These are phyloP conservation scores for Achroia grisella DNA, from an alignment of 1,140 invertebrate genomes.

Conservation along the genomic window DNA sequence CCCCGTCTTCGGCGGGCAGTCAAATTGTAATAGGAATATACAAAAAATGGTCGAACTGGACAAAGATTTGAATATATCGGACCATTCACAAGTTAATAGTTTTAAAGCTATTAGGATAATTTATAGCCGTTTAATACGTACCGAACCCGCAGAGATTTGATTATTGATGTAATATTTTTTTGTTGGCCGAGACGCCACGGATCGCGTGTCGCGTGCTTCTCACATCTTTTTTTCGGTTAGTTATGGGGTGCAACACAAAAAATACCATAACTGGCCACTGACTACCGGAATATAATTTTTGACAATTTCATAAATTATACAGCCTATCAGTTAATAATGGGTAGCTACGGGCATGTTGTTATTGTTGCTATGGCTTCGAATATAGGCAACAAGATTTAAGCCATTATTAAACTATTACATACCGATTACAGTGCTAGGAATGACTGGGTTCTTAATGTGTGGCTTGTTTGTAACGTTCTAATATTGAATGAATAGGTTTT, in stretches of 20 bases:
- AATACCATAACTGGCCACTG: slow-evolving; percentile 59
- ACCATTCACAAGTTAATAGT: slow-evolving; percentile 33
- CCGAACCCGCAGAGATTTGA: slow-evolving; percentile 52
- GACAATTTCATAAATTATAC: slow-evolving; percentile 70
- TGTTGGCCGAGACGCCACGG: slow-evolving; percentile 30
- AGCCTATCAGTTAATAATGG: slow-evolving; percentile 53
- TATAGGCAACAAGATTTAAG: slow-evolving; percentile 6
- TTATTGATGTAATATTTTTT: slow-evolving; percentile 62
- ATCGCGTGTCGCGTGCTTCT: slow-evolving; percentile 69
- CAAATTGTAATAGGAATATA: slow-evolving; percentile 6
- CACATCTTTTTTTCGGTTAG: slow-evolving; percentile 53
- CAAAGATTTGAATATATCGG: slow-evolving; percentile 18
- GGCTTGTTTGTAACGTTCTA: background rate
- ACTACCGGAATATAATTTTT: slow-evolving; percentile 72
- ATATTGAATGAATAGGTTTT: background rate
- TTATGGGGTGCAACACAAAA: slow-evolving; percentile 51
- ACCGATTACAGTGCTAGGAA: background rate
- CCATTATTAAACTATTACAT: slow-evolving; percentile 4
- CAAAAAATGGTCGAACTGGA: slow-evolving; percentile 11
- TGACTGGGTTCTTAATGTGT: no score
- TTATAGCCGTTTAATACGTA: slow-evolving; percentile 69
- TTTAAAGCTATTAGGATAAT: slow-evolving; percentile 67
- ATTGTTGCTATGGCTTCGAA: slow-evolving; percentile 20
- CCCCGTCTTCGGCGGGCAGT: slow-evolving; percentile 15
- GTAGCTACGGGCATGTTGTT: slow-evolving; percentile 48